Base-by-base conservation (phyloP, 2,888 invertebrate genomes). In the Cyrtodaria siliqua region DNA sequence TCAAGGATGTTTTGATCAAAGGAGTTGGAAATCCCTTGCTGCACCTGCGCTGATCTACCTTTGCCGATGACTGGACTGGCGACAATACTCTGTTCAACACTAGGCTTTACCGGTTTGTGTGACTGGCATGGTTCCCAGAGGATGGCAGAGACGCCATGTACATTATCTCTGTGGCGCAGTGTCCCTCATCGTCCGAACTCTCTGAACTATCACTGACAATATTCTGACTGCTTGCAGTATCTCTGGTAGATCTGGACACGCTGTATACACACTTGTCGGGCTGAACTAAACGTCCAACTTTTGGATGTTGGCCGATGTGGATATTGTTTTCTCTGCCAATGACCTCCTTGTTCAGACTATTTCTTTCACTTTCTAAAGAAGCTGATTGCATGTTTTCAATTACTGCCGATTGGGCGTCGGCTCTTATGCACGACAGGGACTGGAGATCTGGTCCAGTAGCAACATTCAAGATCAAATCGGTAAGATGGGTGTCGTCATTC, bases 71-170 rank as follows among this genome's bases (percentile, higher is more conserved):
- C 33, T 33, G 62, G 62, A 29, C 27, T n/a, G n/a, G 27, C 4
- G 62, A 50, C 24, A 62, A 18, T 14, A 62, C 50, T 33, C 62
- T 50, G 20, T 62, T 62, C 40, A 62, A 62, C 26, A 62, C 52
- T 16, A 50, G 62, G 33, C 27, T 50, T 52, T 40, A 50, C 2
- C 33, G 33, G n/a, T 16, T 44, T 6, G 6, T 18, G 16, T 44
- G 44, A 20, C 6, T 6, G 8, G 33, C 4, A 12, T 4, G 33
- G 12, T 8, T 33, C 33, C 4, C 33, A 33, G 12, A 4, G 12
- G 33, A 4, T 33, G 33, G 33, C 12, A 12, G 33, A 12, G 33
- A 12, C 33, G 12, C 12, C 33, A 33, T 33, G 33, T 12, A 33
- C 33, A 33, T 33, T 8, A 33, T 12, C 12, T 33, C 33, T 8